These are phyloP conservation scores for Falco biarmicus DNA, from an alignment of 2,797 vertebrate species.

Conservation along the genomic window DNA sequence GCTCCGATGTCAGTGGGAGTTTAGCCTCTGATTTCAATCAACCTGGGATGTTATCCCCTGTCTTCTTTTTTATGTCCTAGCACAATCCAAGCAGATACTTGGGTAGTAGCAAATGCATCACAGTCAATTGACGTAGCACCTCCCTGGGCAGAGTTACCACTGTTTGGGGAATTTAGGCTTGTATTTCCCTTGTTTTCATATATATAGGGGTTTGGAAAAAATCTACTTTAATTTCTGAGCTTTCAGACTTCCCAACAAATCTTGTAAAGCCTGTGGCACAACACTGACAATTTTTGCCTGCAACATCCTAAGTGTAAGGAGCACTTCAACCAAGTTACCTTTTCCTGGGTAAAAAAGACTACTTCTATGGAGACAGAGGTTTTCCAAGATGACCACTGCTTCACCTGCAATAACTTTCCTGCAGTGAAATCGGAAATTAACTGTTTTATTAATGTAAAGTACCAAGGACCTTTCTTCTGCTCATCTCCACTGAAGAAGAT, in stretches of 20 bases:
- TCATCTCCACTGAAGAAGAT: background rate
- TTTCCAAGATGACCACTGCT: background rate
- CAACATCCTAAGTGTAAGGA: background rate
- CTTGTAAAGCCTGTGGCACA: background rate
- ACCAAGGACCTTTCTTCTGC: background rate
- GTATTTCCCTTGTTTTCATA: conserved; percentile 3
- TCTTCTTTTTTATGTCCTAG: conserved; percentile 5
- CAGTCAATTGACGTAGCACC: background rate
- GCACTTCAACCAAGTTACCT: background rate
- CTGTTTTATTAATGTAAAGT: background rate
- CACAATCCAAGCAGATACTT: background rate
- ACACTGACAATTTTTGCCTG: background rate
- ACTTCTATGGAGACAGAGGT: background rate
- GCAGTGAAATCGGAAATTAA: background rate
- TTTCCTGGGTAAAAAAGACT: background rate
- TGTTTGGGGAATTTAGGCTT: background rate
- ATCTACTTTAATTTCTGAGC: conserved; percentile 1
- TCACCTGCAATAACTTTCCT: background rate
- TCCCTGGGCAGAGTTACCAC: background rate
- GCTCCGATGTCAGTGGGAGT: background rate
- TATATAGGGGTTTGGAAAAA: background rate
- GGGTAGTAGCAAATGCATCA: background rate
- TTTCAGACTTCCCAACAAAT: background rate
- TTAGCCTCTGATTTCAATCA: conserved; percentile 12
- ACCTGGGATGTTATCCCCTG: background rate